Conservation (phyloP, 2,888 invertebrate species). For the Trissonchulus sp. region DNA sequence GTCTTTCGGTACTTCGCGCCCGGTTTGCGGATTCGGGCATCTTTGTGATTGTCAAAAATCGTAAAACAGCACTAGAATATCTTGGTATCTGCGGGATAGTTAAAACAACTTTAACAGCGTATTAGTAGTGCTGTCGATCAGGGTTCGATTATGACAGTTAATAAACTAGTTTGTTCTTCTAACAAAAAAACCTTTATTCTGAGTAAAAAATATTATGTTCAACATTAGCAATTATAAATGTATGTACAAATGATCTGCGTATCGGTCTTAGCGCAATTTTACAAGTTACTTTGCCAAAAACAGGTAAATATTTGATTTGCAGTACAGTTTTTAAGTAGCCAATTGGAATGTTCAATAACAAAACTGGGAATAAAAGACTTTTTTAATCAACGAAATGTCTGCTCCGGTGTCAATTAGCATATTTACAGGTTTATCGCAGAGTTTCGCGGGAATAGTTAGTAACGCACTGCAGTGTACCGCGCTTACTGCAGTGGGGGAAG, state of each 20-base stretch:
- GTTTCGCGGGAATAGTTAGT: not conserved
- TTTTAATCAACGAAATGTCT: not conserved
- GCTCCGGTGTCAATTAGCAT: not conserved
- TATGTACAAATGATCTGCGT: not conserved
- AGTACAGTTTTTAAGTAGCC: not conserved
- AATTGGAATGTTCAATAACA: not conserved
- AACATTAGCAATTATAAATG: not conserved
- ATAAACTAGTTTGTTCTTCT: not conserved
- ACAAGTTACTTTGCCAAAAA: not conserved
- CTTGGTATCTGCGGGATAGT: not conserved
- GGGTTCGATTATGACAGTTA: not conserved
- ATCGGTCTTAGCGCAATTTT: not conserved
- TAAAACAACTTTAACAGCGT: not conserved
- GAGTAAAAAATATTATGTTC: not conserved
- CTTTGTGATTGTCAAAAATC: not conserved
- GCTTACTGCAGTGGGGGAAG: not conserved
- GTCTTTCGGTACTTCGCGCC: not conserved
- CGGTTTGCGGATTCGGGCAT: not conserved
- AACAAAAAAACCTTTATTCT: not conserved
- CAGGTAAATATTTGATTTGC: not conserved
- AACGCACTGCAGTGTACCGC: not conserved
- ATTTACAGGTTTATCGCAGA: not conserved
- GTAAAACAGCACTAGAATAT: not conserved
- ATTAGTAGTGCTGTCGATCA: not conserved
- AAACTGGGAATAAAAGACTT: not conserved